Conservation (phyloP, 2,113 vertebrate species). For the Pogona vitticeps region DNA sequence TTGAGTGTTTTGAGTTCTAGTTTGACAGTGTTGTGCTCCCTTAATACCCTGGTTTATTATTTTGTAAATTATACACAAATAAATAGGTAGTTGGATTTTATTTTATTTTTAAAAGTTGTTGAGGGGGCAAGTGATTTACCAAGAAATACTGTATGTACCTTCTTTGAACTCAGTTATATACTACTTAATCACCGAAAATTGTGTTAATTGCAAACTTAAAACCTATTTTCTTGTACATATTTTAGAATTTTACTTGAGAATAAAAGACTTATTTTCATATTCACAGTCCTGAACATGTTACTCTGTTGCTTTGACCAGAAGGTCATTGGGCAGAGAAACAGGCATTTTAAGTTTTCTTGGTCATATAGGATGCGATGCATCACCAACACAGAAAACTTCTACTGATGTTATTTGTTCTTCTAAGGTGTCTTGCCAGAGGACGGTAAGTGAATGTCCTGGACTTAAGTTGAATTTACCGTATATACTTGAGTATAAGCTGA, state of each 20-base stretch:
- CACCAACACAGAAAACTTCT: too few relatives aligned
- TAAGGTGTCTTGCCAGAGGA: too few relatives aligned
- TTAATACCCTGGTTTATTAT: conserved; percentile 41
- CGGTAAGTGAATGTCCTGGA: too few relatives aligned
- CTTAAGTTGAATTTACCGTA: too few relatives aligned
- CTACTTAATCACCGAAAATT: background rate
- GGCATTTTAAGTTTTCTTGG: too few relatives aligned
- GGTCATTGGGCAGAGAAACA: background rate
- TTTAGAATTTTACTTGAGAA: background rate
- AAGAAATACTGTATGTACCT: background rate
- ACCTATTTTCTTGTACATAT: background rate
- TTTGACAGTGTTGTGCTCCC: conserved; percentile 43
- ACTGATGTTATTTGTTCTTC: too few relatives aligned
- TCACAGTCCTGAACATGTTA: background rate
- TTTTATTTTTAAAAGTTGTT: conserved; percentile 43
- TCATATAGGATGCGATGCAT: too few relatives aligned
- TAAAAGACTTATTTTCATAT: background rate
- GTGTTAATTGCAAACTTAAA: too few relatives aligned
- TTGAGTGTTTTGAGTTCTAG: conserved; percentile 33
- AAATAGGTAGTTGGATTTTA: background rate
- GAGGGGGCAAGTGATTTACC: too few relatives aligned
- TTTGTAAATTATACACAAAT: conserved; percentile 9
- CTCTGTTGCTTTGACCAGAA: background rate
- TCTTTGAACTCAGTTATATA: background rate
- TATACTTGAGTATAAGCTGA: too few relatives aligned